Conservation (phyloP, 2,888 invertebrate species). For the Agrochola lota region DNA sequence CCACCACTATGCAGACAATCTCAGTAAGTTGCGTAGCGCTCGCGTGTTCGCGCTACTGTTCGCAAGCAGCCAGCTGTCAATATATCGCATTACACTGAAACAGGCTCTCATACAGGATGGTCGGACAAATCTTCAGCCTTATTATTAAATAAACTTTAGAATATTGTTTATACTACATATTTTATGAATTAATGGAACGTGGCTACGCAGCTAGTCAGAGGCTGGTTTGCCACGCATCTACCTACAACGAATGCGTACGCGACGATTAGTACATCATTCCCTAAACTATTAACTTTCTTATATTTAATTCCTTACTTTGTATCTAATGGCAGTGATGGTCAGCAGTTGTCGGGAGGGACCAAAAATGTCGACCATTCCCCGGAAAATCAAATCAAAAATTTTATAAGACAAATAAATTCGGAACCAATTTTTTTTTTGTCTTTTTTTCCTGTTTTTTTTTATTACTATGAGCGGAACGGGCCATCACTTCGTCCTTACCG, state of each 20-base stretch:
- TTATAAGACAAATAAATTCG: slow-evolving; percentile 75
- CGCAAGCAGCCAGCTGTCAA: slow-evolving; percentile 51
- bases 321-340: slow-evolving; percentile 87
- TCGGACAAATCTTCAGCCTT: slow-evolving; percentile 60
- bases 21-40: slow-evolving; percentile 17
- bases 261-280: slow-evolving; percentile 65
- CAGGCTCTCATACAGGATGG: slow-evolving; percentile 76
- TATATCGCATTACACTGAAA: slow-evolving; percentile 81
- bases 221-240: slow-evolving; percentile 36
- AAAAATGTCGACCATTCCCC: slow-evolving; percentile 77
- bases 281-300: slow-evolving; percentile 75
- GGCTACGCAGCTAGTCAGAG: slow-evolving; percentile 43
- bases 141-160: slow-evolving; percentile 38
- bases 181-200: slow-evolving; percentile 26
- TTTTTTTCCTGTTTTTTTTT: slow-evolving; percentile 63
- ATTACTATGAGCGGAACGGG: slow-evolving; percentile 65
- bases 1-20: slow-evolving; percentile 35
- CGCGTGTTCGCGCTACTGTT: slow-evolving; percentile 26
- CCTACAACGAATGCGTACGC: slow-evolving; percentile 50
- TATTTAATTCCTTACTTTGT: slow-evolving; percentile 77
- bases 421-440: slow-evolving; percentile 70
- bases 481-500: slow-evolving; percentile 51
- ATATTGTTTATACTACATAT: slow-evolving; percentile 37
- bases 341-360: slow-evolving; percentile 86
- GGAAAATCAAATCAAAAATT: slow-evolving; percentile 75